Percentiles rank a stretch among this genome's conserved stretches.
These are phyloP conservation scores for Drosophila demipolita DNA, from an alignment of 2,888 invertebrate species.

Conservation along the genomic window DNA sequence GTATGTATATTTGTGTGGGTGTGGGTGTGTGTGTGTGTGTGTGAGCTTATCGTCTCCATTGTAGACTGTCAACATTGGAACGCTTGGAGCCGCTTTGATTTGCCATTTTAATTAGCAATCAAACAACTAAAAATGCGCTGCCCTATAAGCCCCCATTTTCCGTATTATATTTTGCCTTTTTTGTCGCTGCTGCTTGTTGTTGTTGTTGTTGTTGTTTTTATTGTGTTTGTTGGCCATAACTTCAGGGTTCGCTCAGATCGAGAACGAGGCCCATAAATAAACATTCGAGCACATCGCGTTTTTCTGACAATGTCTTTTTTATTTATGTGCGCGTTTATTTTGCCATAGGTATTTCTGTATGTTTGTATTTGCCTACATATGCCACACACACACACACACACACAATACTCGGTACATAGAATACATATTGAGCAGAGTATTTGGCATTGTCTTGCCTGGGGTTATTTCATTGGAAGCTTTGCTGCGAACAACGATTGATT, in stretches of 20 bases:
- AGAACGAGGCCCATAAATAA: constrained; percentile 58
- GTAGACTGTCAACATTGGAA: constrained; percentile 67
- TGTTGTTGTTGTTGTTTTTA: constrained; percentile 15
- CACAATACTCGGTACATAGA: constrained; percentile 35
- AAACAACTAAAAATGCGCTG: constrained; percentile 60
- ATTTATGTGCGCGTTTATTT: constrained; percentile 75
- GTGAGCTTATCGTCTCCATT: constrained; percentile 38
- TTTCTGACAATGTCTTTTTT: constrained; percentile 64
- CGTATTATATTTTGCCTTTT: constrained; percentile 1
- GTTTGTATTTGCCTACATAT: constrained; percentile 67
- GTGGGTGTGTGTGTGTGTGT: constrained; percentile 8
- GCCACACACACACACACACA: constrained; percentile 32
- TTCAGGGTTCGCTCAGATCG: constrained; percentile 38
- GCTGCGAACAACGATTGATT: constrained; percentile 57
- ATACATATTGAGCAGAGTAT: constrained; percentile 53
- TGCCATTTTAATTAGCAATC: constrained; percentile 78
- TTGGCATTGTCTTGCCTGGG: constrained; percentile 57
- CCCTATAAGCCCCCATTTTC: constrained; percentile 16
- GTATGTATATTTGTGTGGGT: constrained; percentile 4
- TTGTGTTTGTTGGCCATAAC: constrained; percentile 41
- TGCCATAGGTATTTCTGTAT: constrained; percentile 59
- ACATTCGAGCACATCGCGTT: constrained; percentile 63
- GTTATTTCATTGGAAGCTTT: constrained; percentile 44
- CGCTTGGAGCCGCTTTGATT: constrained; percentile 62
- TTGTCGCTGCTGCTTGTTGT: not conserved